Evolutionary conservation across 2,888 invertebrate genomes (phyloP).

Genomic region (Sminthurides aquaticus): DNA sequence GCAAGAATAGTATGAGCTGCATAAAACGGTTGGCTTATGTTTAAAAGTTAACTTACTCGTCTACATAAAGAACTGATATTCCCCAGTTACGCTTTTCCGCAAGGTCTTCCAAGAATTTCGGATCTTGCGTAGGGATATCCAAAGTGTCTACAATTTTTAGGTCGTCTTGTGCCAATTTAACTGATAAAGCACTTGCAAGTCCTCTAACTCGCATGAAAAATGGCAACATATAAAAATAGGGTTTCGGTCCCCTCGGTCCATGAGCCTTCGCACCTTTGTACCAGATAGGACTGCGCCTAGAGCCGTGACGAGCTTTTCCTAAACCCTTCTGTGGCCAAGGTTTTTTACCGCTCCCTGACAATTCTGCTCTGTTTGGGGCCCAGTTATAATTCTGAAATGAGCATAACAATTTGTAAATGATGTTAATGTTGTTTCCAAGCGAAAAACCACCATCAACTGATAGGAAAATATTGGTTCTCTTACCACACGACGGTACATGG

Average conservation of each 20-base stretch:
- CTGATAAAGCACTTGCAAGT: slow-evolving; percentile 71
- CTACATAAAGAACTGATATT: slow-evolving; percentile 85
- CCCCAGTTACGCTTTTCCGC: slow-evolving; percentile 88
- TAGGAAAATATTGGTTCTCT: slow-evolving; percentile 46
- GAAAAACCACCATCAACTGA: no score
- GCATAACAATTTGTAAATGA: no score
- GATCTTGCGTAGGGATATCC: slow-evolving; percentile 75
- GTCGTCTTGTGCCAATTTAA: slow-evolving; percentile 89
- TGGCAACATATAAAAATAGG: slow-evolving; percentile 90
- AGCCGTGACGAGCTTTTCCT: slow-evolving; percentile 86
- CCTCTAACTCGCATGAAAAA: slow-evolving; percentile 68
- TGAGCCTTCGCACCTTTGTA: slow-evolving; percentile 72
- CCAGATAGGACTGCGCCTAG: slow-evolving; percentile 81
- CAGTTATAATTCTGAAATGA: slow-evolving; percentile 60
- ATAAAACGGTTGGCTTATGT: no score
- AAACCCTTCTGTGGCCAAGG: slow-evolving; percentile 96
- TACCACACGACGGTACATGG: slow-evolving; percentile 67
- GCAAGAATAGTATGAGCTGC: not conserved
- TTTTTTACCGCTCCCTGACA: slow-evolving; percentile 79
- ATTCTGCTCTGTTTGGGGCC: slow-evolving; percentile 73
- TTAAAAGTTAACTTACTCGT: slow-evolving; percentile 78
- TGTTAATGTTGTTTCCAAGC: not conserved
- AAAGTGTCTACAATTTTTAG: slow-evolving; percentile 80
- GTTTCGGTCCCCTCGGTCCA: slow-evolving; percentile 83
- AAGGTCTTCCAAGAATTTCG: slow-evolving; percentile 68